Conservation (phyloP, 2,888 invertebrate species). For the Eupithecia tripunctaria region DNA sequence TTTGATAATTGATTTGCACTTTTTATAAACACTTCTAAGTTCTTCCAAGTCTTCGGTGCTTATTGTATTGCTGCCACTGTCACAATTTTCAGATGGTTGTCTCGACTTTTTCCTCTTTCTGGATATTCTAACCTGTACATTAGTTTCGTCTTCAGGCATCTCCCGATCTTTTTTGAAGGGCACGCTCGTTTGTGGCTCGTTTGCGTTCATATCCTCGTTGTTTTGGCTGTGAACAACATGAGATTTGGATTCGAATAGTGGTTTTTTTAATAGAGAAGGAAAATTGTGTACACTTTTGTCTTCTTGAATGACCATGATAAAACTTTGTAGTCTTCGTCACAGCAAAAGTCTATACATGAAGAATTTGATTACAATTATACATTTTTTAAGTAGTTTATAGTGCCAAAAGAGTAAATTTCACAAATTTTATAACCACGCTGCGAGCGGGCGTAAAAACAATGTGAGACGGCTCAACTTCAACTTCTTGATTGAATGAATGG, state of each 20-base stretch:
- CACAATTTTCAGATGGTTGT: slow-evolving; percentile 30
- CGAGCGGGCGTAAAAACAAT: neutral
- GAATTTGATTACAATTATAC: neutral
- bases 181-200: slow-evolving; percentile 12
- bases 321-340: slow-evolving; percentile 14
- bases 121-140: slow-evolving; percentile 25
- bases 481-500: neutral
- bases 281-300: slow-evolving; percentile 52
- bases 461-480: neutral
- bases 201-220: slow-evolving; percentile 35
- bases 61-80: slow-evolving; percentile 45
- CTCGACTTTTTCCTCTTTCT: slow-evolving; percentile 39
- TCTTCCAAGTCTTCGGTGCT: slow-evolving; percentile 65
- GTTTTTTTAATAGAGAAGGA: slow-evolving; percentile 46
- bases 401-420: neutral
- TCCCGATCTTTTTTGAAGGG: slow-evolving; percentile 17
- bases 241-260: slow-evolving; percentile 52
- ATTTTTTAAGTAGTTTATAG: neutral
- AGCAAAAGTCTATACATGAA: slow-evolving; percentile 1
- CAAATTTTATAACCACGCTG: neutral
- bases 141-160: slow-evolving; percentile 13
- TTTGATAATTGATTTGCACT: slow-evolving; percentile 67
- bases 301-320: slow-evolving; percentile 61
- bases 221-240: slow-evolving; percentile 62
- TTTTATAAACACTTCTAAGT: slow-evolving; percentile 63